Evolutionary conservation across 2,113 vertebrate species (phyloP).

Genomic region (Leptodactylus fuscus): DNA sequence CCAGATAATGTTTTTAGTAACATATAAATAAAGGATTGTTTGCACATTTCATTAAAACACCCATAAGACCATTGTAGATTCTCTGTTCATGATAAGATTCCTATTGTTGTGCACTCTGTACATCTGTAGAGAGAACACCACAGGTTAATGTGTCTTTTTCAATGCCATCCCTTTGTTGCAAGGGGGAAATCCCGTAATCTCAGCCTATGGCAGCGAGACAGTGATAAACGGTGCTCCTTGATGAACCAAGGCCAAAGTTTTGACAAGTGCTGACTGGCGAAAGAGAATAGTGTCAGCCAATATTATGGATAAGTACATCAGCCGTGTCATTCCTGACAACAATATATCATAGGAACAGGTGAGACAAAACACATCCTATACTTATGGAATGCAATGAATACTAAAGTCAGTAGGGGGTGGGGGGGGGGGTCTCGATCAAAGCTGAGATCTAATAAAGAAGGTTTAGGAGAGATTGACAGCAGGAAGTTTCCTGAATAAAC

Average conservation of each 20-base stretch:
- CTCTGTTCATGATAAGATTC: background rate
- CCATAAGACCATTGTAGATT: background rate
- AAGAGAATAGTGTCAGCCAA: conserved; percentile 17
- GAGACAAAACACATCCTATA: conserved; percentile 8
- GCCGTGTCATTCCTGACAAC: conserved; percentile 36
- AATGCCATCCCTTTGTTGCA: background rate
- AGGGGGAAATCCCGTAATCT: conserved; percentile 28
- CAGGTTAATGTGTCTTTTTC: background rate
- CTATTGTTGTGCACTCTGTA: background rate
- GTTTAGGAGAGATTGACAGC: conserved; percentile 29
- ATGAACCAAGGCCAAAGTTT: conserved; percentile 42
- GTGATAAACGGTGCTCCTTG: conserved; percentile 20
- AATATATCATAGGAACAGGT: conserved; percentile 28
- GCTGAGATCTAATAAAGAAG: conserved; percentile 31
- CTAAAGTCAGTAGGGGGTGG: background rate
- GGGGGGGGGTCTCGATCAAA: conserved; percentile 20
- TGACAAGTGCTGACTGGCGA: conserved; percentile 40
- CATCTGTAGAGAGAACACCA: background rate
- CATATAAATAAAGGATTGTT: too few species aligned
- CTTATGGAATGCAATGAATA: conserved; percentile 13
- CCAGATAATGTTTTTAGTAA: too few species aligned
- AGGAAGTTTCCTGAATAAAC: background rate
- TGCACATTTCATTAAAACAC: too few species aligned
- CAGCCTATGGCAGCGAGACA: background rate
- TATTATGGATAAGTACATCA: conserved; percentile 41